A percentile compares a stretch with the other conserved stretches of the same genome.
Evolutionary conservation across 2,888 invertebrate genomes (phyloP).

Genomic region (Caenorhabditis virilis): DNA sequence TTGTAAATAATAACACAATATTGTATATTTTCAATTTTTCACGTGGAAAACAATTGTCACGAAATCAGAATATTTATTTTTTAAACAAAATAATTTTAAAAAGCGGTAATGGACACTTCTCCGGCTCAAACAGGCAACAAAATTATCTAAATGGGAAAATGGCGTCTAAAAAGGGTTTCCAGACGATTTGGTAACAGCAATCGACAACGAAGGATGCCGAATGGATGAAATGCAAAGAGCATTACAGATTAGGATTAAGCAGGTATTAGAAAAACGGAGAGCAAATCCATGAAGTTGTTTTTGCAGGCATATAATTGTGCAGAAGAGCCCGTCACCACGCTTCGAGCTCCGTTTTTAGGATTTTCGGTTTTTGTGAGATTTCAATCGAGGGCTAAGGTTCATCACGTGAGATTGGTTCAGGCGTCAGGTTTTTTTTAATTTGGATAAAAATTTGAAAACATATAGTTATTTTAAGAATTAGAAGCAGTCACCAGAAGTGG

Average conservation of each 20-base stretch:
- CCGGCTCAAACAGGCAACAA: too few species aligned
- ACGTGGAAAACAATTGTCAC: too few species aligned
- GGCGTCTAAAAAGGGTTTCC: background rate
- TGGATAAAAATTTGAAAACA: too few species aligned
- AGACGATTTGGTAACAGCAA: constrained; percentile 29
- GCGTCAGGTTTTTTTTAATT: background rate
- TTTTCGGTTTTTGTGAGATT: constrained; percentile 41
- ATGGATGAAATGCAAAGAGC: constrained; percentile 14
- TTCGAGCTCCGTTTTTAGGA: constrained; percentile 40
- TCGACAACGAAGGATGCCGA: constrained; percentile 7
- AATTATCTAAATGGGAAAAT: too few species aligned
- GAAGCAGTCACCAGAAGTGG: too few species aligned
- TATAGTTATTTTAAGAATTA: too few species aligned
- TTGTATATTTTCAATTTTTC: too few species aligned
- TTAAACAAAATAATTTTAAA: too few species aligned
- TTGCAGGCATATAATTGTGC: constrained; percentile 30
- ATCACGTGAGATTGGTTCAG: constrained; percentile 10
- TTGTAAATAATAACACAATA: too few species aligned
- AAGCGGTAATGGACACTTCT: too few species aligned
- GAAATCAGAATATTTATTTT: too few species aligned
- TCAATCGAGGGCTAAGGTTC: constrained; percentile 39
- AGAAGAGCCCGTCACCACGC: constrained; percentile 20
- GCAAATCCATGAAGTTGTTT: background rate
- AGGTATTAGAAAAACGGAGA: constrained; percentile 8
- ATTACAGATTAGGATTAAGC: constrained; percentile 28